phyloP scores from a whole-genome alignment of 2,797 vertebrate species.

The Diplodus sargus region DNA sequence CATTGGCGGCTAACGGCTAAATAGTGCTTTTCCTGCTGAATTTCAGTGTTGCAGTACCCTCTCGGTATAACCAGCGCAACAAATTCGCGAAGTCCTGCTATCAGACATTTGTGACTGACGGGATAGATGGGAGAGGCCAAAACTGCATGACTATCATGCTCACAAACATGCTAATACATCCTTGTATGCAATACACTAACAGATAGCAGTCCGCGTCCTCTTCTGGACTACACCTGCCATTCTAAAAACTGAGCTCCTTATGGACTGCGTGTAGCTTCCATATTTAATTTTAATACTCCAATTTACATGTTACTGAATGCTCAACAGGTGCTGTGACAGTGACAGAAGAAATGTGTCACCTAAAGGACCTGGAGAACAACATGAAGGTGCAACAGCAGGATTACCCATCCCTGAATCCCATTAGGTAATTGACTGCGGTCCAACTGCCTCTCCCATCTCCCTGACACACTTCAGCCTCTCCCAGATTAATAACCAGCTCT shows the following conservation, averaged over 20 bases:
- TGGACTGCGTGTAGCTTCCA: neutral
- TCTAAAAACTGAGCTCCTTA: neutral
- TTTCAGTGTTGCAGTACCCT: no score
- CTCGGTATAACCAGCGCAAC: no score
- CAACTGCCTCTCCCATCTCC: constrained; percentile 62
- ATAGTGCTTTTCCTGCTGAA: no score
- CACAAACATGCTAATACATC: neutral
- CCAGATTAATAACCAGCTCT: constrained; percentile 69
- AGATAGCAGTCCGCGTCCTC: no score
- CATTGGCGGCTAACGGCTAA: no score
- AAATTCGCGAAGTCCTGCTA: no score
- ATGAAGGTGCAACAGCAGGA: constrained; percentile 42
- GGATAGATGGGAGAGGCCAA: neutral
- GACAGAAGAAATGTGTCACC: constrained; percentile 3
- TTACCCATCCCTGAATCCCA: constrained; percentile 55
- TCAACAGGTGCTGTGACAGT: neutral
- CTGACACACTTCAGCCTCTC: constrained; percentile 69
- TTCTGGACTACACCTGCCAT: neutral
- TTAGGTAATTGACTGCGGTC: constrained; percentile 66
- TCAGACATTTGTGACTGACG: no score
- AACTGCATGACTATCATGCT: neutral
- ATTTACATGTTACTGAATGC: constrained; percentile 6
- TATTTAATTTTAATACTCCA: neutral
- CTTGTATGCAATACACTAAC: no score
- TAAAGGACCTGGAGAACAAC: constrained; percentile 24